phyloP scores from a whole-genome alignment of 2,797 vertebrate species.

The Rhinoraja longicauda region DNA sequence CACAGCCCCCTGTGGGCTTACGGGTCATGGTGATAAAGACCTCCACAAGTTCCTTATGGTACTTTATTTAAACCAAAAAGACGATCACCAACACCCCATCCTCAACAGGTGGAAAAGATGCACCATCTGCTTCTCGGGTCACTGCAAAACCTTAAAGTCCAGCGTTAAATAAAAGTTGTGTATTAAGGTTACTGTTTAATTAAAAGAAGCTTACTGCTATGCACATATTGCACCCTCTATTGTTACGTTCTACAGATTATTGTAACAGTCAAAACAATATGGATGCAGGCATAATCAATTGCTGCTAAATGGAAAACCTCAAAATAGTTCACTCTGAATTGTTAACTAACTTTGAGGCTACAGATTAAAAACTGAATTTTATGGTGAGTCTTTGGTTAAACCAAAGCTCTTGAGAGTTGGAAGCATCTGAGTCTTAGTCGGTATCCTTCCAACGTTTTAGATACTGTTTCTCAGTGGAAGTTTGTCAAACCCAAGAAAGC shows the following conservation, averaged over 20 bases:
- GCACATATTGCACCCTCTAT: neutral
- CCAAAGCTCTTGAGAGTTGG: neutral
- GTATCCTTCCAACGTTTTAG: constrained; percentile 2
- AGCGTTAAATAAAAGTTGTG: neutral
- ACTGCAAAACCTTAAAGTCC: neutral
- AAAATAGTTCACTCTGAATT: neutral
- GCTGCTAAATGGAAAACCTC: neutral
- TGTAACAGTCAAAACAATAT: neutral
- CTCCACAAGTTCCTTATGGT: constrained; percentile 6
- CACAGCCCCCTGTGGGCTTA: neutral
- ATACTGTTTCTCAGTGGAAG: neutral
- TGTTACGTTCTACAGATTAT: neutral
- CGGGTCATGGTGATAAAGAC: neutral
- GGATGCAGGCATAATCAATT: constrained; percentile 9
- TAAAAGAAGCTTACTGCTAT: neutral
- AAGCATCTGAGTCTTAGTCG: neutral
- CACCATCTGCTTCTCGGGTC: no score
- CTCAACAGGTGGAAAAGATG: neutral
- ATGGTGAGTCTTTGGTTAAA: neutral
- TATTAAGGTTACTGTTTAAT: neutral
- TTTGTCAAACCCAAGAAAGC: neutral
- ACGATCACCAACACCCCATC: neutral
- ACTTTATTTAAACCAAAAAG: constrained; percentile 30
- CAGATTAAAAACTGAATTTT: neutral
- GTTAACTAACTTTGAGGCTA: neutral